These are phyloP conservation scores for Euspilapteryx auroguttella DNA, from an alignment of 2,888 invertebrate genomes.

Conservation along the genomic window DNA sequence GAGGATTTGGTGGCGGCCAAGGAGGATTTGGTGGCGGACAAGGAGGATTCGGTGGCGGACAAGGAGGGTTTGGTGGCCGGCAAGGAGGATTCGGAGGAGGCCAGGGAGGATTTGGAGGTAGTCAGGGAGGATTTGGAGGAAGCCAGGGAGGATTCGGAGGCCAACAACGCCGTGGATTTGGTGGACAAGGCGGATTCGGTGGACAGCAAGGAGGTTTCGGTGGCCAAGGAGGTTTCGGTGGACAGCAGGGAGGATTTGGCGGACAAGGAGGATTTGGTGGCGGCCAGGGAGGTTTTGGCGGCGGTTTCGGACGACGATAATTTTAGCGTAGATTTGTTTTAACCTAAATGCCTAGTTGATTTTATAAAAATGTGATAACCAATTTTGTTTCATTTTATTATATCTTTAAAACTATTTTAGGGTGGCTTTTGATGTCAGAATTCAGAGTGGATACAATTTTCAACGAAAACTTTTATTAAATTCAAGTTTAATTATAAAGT, in stretches of 20 bases:
- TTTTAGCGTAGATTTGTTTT: constrained; percentile 7
- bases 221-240: constrained; percentile 4
- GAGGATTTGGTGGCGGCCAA: constrained; percentile 5
- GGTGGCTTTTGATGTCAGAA: too few species aligned
- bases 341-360: too few species aligned
- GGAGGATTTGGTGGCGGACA: constrained; percentile 4
- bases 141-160: constrained; percentile 8
- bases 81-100: neutral
- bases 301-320: constrained; percentile 4
- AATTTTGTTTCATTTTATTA: too few species aligned
- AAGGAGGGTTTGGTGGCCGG: constrained; percentile 6
- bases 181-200: neutral
- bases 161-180: neutral
- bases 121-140: constrained; percentile 4
- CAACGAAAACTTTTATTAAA: too few species aligned
- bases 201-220: neutral
- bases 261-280: constrained; percentile 3
- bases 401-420: too few species aligned
- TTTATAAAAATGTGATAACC: too few species aligned
- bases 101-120: constrained; percentile 3
- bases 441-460: too few species aligned
- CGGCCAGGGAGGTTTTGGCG: constrained; percentile 2
- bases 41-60: constrained; percentile 4
- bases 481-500: too few species aligned
- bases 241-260: constrained; percentile 2